phyloP scores from a whole-genome alignment of 2,888 invertebrate species.

The Polylopha cassiicola region DNA sequence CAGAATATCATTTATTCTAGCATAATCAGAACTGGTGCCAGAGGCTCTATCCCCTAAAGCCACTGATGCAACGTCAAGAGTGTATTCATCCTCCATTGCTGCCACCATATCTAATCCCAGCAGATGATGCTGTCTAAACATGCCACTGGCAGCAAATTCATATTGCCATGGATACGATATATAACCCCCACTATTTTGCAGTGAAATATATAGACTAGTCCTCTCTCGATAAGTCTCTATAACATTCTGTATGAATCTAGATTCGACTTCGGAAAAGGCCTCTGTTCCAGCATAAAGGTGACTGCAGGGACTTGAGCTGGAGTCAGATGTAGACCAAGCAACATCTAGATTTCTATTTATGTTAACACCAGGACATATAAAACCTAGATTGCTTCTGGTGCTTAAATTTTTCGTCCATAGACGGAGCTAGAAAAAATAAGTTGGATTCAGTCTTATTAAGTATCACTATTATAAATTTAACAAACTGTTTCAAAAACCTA shows the following conservation, averaged over 20 bases:
- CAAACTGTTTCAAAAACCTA: too few species aligned
- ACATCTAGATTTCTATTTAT: conserved; percentile 86
- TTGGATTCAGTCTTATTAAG: not conserved
- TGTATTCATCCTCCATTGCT: conserved; percentile 41
- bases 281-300: conserved; percentile 79
- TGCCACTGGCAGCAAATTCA: conserved; percentile 61
- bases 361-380: conserved; percentile 82
- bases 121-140: conserved; percentile 50
- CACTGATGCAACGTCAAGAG: conserved; percentile 44
- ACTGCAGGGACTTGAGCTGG: conserved; percentile 77
- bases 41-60: conserved; percentile 52
- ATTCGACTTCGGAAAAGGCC: conserved; percentile 83
- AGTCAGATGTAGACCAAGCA: conserved; percentile 80
- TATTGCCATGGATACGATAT: conserved; percentile 84
- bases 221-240: conserved; percentile 64
- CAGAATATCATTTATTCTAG: conserved; percentile 37
- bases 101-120: conserved; percentile 47
- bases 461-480: not conserved
- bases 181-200: conserved; percentile 85
- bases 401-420: conserved; percentile 83
- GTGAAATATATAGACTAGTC: conserved; percentile 80
- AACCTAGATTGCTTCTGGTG: conserved; percentile 44
- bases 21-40: conserved; percentile 58
- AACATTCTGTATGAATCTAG: conserved; percentile 72
- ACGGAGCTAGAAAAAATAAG: conserved; percentile 65